Base-by-base conservation (phyloP, 2,797 vertebrate species). In the Tympanoctomys barrerae region DNA sequence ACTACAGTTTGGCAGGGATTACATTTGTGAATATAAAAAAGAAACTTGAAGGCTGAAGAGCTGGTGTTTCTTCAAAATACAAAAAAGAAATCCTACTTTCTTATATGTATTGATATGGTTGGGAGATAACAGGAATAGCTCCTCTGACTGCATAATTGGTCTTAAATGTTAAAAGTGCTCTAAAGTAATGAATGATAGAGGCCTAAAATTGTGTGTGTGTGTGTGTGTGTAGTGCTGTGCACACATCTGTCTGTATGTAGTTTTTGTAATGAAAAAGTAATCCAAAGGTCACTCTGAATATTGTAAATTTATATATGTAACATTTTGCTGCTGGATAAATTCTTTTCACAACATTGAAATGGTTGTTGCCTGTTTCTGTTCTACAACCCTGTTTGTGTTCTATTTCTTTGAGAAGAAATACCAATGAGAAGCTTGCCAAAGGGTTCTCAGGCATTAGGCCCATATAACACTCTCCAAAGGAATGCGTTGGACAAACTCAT, bases 401-500 rank as follows among this genome's bases (percentile, higher is more conserved):
- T 77, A 39, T n/a, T n/a, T n/a, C 59, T 9, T 10, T 75, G 19
- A 93, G 28, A 62, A 57, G 26, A 9, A 87, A 84, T 21, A 79
- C 12, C 46, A 9, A n/a, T 78, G n/a, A 73, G 9, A 70, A 26
- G 83, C 8, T 28, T 33, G 11, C 31, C 36, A 64, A 36, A 84
- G 4, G 66, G n/a, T 39, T 46, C 46, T 39, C 2, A 57, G 4
- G 2, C 11, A 39, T 0, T 82, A 19, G 62, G 33, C 52, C n/a
- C 49, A 2, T n/a, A 19, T 22, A 61, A 4, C 22, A 21, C 2
- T 90, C 70, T 90, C 61, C 6, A 28, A 81, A 92, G 19, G 2
- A 24, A 57, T 36, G 16, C 0, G 0, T 0, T 70, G 0, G 78
- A 2, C 5, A 64, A 19, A 54, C 64, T 26, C 77, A 62, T 42